Evolutionary conservation across 2,888 invertebrate genomes (phyloP).

Genomic region (Trachelus stipa): DNA sequence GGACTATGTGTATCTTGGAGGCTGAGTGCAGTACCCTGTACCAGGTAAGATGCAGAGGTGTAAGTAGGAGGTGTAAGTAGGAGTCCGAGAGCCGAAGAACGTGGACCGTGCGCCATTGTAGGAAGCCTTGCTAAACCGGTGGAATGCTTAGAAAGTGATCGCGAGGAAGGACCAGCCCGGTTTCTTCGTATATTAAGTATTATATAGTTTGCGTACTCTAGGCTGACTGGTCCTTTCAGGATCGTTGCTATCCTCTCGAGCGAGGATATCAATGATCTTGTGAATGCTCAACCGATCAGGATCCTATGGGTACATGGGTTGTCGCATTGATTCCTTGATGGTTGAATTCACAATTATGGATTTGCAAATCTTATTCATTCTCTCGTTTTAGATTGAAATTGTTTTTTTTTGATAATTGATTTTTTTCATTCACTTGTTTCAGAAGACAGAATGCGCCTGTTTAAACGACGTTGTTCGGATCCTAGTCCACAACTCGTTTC

Average conservation of each 20-base stretch:
- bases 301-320: not conserved
- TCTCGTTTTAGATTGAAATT: not conserved
- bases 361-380: not conserved
- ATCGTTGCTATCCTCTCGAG: not conserved
- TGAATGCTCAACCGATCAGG: not conserved
- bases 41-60: not conserved
- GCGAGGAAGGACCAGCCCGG: slow-evolving; percentile 1
- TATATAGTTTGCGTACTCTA: not conserved
- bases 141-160: slow-evolving; percentile 50
- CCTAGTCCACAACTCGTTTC: slow-evolving; percentile 72
- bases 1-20: not conserved
- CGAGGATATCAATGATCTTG: not conserved
- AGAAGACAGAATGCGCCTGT: slow-evolving; percentile 66
- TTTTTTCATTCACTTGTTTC: not conserved
- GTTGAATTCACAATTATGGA: not conserved
- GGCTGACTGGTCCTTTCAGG: not conserved
- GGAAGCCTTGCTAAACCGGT: slow-evolving; percentile 43
- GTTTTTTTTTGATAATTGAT: not conserved
- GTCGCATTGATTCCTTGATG: not conserved
- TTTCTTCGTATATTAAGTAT: not conserved
- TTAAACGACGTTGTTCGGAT: slow-evolving; percentile 70
- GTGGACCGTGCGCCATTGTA: slow-evolving; percentile 16
- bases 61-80: slow-evolving; percentile 32
- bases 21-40: not conserved
- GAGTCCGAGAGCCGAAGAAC: slow-evolving; percentile 1